Base-by-base conservation (phyloP, 2,113 vertebrate genomes). In the Siniperca chuatsi region DNA sequence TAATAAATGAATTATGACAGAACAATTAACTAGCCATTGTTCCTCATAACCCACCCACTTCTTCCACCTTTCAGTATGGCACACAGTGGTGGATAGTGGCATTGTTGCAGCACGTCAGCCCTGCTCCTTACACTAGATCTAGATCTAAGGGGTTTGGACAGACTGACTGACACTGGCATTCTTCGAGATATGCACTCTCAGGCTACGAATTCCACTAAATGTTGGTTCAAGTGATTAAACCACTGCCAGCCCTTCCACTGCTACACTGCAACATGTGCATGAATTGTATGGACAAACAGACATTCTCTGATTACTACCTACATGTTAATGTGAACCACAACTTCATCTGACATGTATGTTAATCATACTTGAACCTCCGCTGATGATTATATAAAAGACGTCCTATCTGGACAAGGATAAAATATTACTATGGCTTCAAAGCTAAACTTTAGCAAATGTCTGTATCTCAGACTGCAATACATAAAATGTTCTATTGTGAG, bases 281-380 rank as follows among this genome's bases (percentile, higher is more conserved):
- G 40, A 61, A 68, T 54, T 75, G 10, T 20, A 50, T 21, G 44
- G 69, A 44, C 18, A 46, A 23, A 81, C 20, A 68, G 10, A 74
- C 57, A 74, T 35, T n/a, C 46, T 65, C 23, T 64, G 20, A 88
- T 66, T 52, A 37, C 20, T 29, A 44, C 25, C 3, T 35, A 12
- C 35, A 21, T 1, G 18, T 52, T 58, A 40, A 48, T 61, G 74
- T 64, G 58, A 79, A 35, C 3, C 18, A 40, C 8, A 37, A 29
- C 29, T 40, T 67, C 18, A 46, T 46, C 46, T 42, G 73, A 74
- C 78, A 16, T 25, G 2, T 42, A 67, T 62, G 25, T 84, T 64
- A 68, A 74, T 78, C 23, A 42, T 10, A 40, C 11, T 64, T 52
- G 55, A 82, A 64, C 29, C 35, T 67, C n/a, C 12, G 1, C 9